These are phyloP conservation scores for Venusia cambrica DNA, from an alignment of 2,888 invertebrate species.

Conservation along the genomic window DNA sequence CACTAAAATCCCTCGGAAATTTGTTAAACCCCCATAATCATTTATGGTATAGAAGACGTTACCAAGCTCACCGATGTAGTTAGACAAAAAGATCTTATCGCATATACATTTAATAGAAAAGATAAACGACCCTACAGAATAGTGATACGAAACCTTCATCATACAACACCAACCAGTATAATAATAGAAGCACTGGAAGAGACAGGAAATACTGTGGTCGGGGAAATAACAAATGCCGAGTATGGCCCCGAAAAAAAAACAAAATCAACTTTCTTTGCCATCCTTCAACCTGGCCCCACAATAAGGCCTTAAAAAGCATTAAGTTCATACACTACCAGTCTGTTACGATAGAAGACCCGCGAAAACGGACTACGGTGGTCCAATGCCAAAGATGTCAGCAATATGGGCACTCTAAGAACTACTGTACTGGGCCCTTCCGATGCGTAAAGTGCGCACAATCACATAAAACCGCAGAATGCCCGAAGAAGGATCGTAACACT, in stretches of 20 bases:
- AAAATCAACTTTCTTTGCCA: slow-evolving; percentile 5
- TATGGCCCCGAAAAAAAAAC: neutral
- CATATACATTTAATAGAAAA: too few species aligned
- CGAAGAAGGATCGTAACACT: too few species aligned
- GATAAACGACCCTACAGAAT: too few species aligned
- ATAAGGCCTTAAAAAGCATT: neutral
- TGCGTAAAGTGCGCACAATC: neutral
- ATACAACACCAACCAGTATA: neutral
- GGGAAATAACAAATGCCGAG: slow-evolving; percentile 1
- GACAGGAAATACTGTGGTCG: slow-evolving; percentile 1
- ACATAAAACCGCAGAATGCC: neutral
- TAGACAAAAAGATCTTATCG: too few species aligned
- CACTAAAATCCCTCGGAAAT: too few species aligned
- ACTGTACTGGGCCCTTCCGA: slow-evolving; percentile 4
- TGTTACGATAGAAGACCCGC: slow-evolving; percentile 3
- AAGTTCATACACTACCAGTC: slow-evolving; percentile 1
- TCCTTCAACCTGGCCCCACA: neutral
- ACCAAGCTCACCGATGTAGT: too few species aligned
- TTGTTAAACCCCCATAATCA: too few species aligned
- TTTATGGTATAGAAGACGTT: too few species aligned
- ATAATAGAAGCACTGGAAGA: neutral
- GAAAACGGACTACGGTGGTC: neutral
- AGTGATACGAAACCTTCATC: neutral
- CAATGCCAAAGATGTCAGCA: slow-evolving; percentile 5
- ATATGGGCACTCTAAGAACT: slow-evolving; percentile 4